Evolutionary conservation across 64 coral and sea anemone genomes (phyloP).

Genomic region (Actinia equina): DNA sequence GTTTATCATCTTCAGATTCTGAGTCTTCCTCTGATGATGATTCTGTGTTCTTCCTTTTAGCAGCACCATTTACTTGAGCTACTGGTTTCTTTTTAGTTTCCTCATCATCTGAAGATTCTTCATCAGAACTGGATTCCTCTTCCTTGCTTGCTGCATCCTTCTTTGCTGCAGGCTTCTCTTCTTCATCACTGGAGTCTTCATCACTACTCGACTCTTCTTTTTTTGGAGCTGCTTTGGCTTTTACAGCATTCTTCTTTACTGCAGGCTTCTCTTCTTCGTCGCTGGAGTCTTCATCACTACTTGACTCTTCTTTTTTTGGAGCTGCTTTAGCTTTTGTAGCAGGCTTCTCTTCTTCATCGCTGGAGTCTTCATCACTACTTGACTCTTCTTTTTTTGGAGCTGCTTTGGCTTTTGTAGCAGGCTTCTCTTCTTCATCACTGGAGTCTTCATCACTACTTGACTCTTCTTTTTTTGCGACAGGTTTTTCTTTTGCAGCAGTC

Average conservation of each 20-base stretch:
- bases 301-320: background rate
- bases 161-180: constrained; percentile 9
- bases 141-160: background rate
- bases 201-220: constrained; percentile 10
- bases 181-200: constrained; percentile 6
- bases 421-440: constrained; percentile 5
- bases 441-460: background rate
- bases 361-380: constrained; percentile 1
- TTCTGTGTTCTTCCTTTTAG: background rate
- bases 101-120: constrained; percentile 1
- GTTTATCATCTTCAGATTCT: background rate
- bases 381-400: constrained; percentile 6
- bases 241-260: background rate
- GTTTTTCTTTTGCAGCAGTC: too few species aligned
- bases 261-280: constrained; percentile 2
- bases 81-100: background rate
- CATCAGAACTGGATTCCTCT: background rate
- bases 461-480: background rate
- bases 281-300: background rate
- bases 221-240: background rate
- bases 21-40: background rate
- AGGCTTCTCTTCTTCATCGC: background rate
- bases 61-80: background rate
- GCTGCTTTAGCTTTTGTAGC: background rate
- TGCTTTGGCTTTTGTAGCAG: background rate